Conservation (phyloP, 2,797 vertebrate species). For the Leptatherina wallacei region DNA sequence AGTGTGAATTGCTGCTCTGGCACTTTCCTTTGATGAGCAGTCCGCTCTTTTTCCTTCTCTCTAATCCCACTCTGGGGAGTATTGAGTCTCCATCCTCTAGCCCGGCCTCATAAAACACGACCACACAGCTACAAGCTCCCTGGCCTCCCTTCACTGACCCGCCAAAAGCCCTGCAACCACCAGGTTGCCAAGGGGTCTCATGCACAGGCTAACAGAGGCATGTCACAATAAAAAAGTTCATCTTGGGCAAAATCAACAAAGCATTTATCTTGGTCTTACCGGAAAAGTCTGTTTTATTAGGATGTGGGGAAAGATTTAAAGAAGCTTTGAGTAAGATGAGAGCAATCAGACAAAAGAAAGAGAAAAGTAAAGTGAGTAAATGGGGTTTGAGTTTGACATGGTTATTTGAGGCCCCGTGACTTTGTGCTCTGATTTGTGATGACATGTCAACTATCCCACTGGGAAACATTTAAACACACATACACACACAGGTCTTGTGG, state of each 20-base stretch:
- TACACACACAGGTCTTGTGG: constrained; percentile 69
- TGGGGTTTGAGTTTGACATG: constrained; percentile 67
- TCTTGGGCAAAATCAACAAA: constrained; percentile 15
- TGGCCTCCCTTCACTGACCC: constrained; percentile 63
- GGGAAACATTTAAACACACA: constrained; percentile 65
- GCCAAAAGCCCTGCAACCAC: constrained; percentile 33
- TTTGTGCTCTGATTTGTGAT: constrained; percentile 73
- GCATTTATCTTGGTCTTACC: constrained; percentile 37
- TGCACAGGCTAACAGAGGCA: not conserved
- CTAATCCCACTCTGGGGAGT: constrained; percentile 73
- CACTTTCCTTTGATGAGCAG: constrained; percentile 77
- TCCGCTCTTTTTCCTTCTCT: constrained; percentile 62
- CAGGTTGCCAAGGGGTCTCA: constrained; percentile 24
- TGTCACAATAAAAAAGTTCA: constrained; percentile 11
- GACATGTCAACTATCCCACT: constrained; percentile 50
- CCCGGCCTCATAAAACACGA: constrained; percentile 67
- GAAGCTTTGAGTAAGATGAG: constrained; percentile 36
- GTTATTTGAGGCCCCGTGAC: constrained; percentile 70
- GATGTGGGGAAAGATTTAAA: constrained; percentile 13
- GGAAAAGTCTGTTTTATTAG: constrained; percentile 47
- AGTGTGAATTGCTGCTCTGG: constrained; percentile 69
- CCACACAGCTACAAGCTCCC: constrained; percentile 68
- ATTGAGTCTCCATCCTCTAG: constrained; percentile 61
- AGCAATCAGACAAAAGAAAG: constrained; percentile 37
- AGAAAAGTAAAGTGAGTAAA: constrained; percentile 55